These are phyloP conservation scores for Sminthurinus aureus DNA, from an alignment of 2,888 invertebrate species.

Conservation along the genomic window DNA sequence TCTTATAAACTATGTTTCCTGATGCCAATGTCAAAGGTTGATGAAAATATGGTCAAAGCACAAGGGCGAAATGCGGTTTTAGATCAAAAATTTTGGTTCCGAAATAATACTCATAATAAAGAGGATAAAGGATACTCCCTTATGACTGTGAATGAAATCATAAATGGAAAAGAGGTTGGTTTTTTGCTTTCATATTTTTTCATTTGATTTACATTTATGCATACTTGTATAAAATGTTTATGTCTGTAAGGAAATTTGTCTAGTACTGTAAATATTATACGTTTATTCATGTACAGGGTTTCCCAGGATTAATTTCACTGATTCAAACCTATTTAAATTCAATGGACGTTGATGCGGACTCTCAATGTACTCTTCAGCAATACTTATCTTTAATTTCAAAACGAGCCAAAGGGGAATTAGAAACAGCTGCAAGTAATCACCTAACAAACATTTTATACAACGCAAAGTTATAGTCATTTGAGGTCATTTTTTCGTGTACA, in stretches of 20 bases:
- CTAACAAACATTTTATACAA: too few relatives aligned
- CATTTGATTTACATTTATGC: not conserved
- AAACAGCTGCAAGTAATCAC: constrained; percentile 80
- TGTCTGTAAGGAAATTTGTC: not conserved
- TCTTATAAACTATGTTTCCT: constrained; percentile 95
- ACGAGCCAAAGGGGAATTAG: constrained; percentile 85
- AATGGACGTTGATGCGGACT: constrained; percentile 98
- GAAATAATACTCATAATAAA: constrained; percentile 63
- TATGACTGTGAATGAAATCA: constrained; percentile 95
- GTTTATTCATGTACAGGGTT: constrained; percentile 65
- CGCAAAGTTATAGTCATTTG: too few relatives aligned
- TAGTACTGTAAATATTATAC: not conserved
- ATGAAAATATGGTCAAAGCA: constrained; percentile 96
- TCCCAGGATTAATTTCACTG: constrained; percentile 93
- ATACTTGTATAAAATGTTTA: not conserved
- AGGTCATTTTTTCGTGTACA: too few relatives aligned
- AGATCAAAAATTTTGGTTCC: constrained; percentile 91
- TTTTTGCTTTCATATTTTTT: not conserved
- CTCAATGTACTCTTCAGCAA: constrained; percentile 95
- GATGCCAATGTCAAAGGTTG: constrained; percentile 96
- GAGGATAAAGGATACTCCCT: constrained; percentile 71
- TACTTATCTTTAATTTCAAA: constrained; percentile 92
- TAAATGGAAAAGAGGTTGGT: constrained; percentile 84
- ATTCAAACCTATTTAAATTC: constrained; percentile 93
- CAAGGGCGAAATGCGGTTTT: constrained; percentile 89